Evolutionary conservation across 1,140 invertebrate species (phyloP), one percentile per base, ranked within the genome.

Genomic region (Eciton burchellii): DNA sequence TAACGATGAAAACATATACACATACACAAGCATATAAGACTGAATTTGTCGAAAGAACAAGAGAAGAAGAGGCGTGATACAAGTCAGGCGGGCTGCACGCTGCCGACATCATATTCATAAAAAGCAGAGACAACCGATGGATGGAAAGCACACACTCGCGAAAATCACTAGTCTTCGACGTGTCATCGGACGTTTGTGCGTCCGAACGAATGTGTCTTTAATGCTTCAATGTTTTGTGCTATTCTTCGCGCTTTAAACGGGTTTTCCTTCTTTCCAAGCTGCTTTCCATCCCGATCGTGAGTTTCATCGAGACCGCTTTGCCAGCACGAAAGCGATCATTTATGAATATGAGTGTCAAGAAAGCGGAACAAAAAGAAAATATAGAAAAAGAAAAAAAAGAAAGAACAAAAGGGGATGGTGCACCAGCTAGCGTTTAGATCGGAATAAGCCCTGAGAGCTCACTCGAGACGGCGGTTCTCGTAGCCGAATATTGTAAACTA

Each of bases 1-100:
- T 45, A 68, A 89, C 84, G 88, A 92, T 84, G 87, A 90, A 91
- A 79, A 81, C 49, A 87, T 83, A 83, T 82, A 35, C 35, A 35
- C 35, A 90, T 43, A 87, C 84, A 83, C 83, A 90, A 91, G 82
- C 83, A 92, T 93, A 93, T 93, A 93, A 93, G 92, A 93, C 92
- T 93, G 92, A 93, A 87, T 90, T 91, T 92, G 89, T 89, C 88
- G 90, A 62, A 6, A 35, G 6, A 35, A 6, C 35, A 35, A 35
- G 6, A 6, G 6, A 54, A 6, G 6, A 54, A 76, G 85, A 84
- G 86, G 87, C 88, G 72, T 82, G 73, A 82, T 52, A 82, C 14
- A 24, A 83, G 74, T 87, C 86, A 63, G 16, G 86, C 66, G 59
- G 54, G 62, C 65, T 85, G 87, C 87, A 88, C 81, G 84, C 47